Evolutionary conservation across 64 coral and sea anemone species (phyloP), one percentile per base, ranked within the genome.

Genomic region (Stichodactyla mertensii): DNA sequence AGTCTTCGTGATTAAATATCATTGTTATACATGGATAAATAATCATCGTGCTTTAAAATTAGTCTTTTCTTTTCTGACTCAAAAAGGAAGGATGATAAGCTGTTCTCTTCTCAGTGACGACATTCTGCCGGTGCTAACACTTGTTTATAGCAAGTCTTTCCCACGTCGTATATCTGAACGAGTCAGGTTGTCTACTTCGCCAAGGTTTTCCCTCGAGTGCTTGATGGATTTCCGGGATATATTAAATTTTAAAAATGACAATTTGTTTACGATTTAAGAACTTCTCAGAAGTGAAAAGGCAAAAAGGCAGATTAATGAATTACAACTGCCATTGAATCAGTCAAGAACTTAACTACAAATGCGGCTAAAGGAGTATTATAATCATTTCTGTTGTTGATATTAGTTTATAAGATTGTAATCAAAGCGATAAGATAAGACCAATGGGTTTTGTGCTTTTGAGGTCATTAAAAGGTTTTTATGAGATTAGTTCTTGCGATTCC

Each of bases 361-460:
- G 56, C 14, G 56, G 14, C 8, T 9, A 15, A 58, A 58, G 9
- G 56, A 9, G 56, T 58, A 58, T 74, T 74, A 23, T 1, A 11
- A 74, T 28, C 22, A 74, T 27, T 10, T 36, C 31, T 36, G 23
- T 74, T 74, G 12, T 74, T 31, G 24, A 27, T 74, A 31, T 74
- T 74, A n/a, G 27, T 74, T 74, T 12, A 27, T 22, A 74, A 74
- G 69, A 74, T 31, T 74, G 69, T 74, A 28, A 74, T 74, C 69
- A 31, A 11, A 74, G 69, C 11, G 23, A 74, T 74, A 74, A 74
- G 69, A 28, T 10, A 74, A 28, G 24, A 28, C 6, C 69, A 74
- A 27, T 74, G 4, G n/a, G 27, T 23, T 1, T 74, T 74, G n/a
- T 31, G 11, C 31, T 36, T 74, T 27, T 74, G n/a, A 10, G 22